Conservation (phyloP, 2,888 invertebrate species). For the Gymnoscelis rufifasciata region DNA sequence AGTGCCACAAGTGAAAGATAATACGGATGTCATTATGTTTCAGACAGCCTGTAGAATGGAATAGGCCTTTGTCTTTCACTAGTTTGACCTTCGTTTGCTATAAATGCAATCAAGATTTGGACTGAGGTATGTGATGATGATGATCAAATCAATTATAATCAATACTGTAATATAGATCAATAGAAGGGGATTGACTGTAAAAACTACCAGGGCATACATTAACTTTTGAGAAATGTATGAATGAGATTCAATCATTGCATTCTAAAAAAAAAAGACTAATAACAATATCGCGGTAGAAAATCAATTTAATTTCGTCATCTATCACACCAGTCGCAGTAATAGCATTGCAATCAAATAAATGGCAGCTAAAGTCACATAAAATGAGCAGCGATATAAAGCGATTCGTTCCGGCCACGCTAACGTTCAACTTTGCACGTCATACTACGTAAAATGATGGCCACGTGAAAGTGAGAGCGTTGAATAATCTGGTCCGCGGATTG, state of each 20-base stretch:
- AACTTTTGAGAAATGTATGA: too few species aligned
- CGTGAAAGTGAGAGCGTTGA: constrained; percentile 69
- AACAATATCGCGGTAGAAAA: background rate
- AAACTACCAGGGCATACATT: too few species aligned
- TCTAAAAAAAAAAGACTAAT: background rate
- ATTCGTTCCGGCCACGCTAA: constrained; percentile 20
- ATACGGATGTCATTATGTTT: background rate
- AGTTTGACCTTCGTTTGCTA: too few species aligned
- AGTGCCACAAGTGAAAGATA: background rate
- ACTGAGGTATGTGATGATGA: too few species aligned
- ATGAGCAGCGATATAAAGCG: constrained; percentile 20
- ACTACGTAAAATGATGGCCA: constrained; percentile 36
- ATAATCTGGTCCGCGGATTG: constrained; percentile 44
- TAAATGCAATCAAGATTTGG: too few species aligned
- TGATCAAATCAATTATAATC: too few species aligned
- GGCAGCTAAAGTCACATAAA: constrained; percentile 17
- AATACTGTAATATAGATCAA: too few species aligned
- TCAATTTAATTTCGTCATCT: constrained; percentile 3
- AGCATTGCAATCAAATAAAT: constrained; percentile 14
- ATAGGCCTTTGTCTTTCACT: too few species aligned
- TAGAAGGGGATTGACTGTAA: too few species aligned
- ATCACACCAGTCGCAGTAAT: constrained; percentile 1
- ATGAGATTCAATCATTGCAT: too few species aligned
- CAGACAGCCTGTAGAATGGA: too few species aligned
- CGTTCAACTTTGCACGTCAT: constrained; percentile 27